Base-by-base conservation (phyloP, 2,888 invertebrate genomes). In the Ophion slaviceki region DNA sequence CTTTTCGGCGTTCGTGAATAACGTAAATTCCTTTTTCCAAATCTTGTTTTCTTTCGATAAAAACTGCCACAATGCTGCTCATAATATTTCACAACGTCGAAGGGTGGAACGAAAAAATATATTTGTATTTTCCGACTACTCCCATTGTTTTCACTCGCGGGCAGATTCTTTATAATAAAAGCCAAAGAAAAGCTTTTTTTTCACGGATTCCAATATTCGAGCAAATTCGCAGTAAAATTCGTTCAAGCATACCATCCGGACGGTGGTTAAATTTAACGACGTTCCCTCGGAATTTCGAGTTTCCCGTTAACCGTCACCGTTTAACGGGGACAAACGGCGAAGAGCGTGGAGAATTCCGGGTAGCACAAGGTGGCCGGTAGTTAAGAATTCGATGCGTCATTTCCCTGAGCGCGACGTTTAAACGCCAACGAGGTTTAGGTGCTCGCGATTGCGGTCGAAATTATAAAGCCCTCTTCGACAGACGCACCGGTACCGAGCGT, bases 381-480 rank as follows among this genome's bases (percentile, higher is more conserved):
- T 84, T 76, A 77, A 80, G 66, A 75, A 77, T 84, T 84, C 71
- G 72, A 76, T 72, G 74, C 80, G 84, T 80, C 80, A 84, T 84
- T 84, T 72, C 80, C 80, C 76, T 67, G 53, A 53, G 80, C 59
- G 70, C 53, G 72, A 40, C 28, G 61, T 84, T 80, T 40, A 84
- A 84, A 80, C 72, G 61, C 67, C 47, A 11, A 71, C 53, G 64
- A 53, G 70, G 71, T 47, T 71, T 84, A 57, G 74, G 53, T 79
- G 68, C 68, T 66, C 64, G 45, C 70, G 70, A 71, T 61, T 45
- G 45, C 76, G 71, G 71, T 84, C 71, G 72, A 64, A 61, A 59
- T 61, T 66, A 59, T 67, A 36, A 62, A 11, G 32, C 20, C 14
- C 59, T 20, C 3, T 8, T 32, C 3, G 17, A 71, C 24, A 57